Percentiles rank a stretch among this genome's conserved stretches.
These are phyloP conservation scores for Sternotherus odoratus DNA, from an alignment of 2,797 vertebrate genomes.

Conservation along the genomic window DNA sequence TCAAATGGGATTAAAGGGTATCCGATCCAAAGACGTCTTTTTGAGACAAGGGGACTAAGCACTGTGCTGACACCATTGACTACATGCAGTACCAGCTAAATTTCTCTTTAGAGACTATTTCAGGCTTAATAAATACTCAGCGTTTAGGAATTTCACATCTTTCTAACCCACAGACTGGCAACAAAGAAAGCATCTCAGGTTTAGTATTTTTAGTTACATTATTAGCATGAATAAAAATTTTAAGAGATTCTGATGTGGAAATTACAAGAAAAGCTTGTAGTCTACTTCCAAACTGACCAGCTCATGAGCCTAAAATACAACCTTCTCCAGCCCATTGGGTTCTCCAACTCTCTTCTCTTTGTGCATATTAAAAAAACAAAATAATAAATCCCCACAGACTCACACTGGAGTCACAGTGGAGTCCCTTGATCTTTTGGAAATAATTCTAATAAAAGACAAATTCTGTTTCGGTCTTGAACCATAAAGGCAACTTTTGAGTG, in stretches of 20 bases:
- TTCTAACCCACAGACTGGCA: not conserved
- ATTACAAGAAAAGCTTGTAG: not conserved
- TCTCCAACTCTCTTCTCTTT: constrained; percentile 33
- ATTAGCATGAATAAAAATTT: constrained; percentile 47
- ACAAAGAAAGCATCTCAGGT: not conserved
- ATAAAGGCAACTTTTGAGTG: not conserved
- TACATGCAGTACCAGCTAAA: fast-evolving
- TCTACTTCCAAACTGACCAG: not conserved
- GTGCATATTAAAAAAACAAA: constrained; percentile 43
- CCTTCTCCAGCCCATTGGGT: constrained; percentile 39
- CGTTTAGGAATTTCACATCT: not conserved
- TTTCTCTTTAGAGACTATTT: not conserved
- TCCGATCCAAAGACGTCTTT: not conserved
- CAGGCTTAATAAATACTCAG: not conserved
- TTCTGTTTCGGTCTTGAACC: constrained; percentile 42
- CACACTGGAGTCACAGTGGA: constrained; percentile 12
- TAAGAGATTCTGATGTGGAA: constrained; percentile 50
- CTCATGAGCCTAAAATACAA: not conserved
- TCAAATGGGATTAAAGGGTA: not conserved
- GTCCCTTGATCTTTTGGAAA: constrained; percentile 25
- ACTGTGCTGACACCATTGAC: not conserved
- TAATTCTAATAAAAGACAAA: constrained; percentile 52
- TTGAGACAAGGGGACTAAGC: not conserved
- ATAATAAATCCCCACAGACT: constrained; percentile 43
- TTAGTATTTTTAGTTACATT: constrained; percentile 32